Evolutionary conservation across 1,140 invertebrate genomes (phyloP), one percentile per base, ranked within the genome.

Genomic region (Venturia canescens): DNA sequence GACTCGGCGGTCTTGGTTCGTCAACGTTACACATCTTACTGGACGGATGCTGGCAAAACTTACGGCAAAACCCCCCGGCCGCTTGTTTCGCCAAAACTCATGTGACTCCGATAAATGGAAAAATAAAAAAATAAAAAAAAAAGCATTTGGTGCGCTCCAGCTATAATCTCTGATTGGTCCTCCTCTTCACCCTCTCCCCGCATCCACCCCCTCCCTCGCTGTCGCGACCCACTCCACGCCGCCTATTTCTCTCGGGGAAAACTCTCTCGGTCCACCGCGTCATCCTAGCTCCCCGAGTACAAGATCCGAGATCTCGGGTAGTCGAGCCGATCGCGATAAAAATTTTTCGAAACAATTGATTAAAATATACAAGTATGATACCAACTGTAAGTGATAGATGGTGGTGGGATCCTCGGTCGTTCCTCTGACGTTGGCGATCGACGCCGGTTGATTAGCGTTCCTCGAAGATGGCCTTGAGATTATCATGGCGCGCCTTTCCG

Each of bases 401-500:
- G 15, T 31, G 6, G 50, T 34, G 27, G 31, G n/a, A 77, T 76
- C 72, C 26, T 60, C 23, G 23, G 18, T 18, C 0, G 57, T 26
- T 66, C 50, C 44, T 63, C 75, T 66, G 11, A 60, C 18, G 34
- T 27, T 76, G 21, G 67, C 60, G 23, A 34, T 29, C 29, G 79
- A 26, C n/a, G n/a, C n/a, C 26, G 76, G 76, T 69, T 87, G 87
- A 18, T 86, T 85, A 21, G 79, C 84, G 76, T 74, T 76, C 82
- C 87, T 88, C 21, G 87, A 88, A 26, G 89, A 84, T 66, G 87
- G 86, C 80, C 85, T 85, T n/a, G 53, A 26, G 70, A 93, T 93
- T 69, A 94, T 90, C 80, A 94, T 94, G 88, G 94, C 94, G 53
- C 93, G 91, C 85, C 95, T 93, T 90, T 96, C 95, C 69, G 96